These are phyloP conservation scores for Reticulitermes lucifugus DNA, from an alignment of 2,888 invertebrate species.

Conservation along the genomic window DNA sequence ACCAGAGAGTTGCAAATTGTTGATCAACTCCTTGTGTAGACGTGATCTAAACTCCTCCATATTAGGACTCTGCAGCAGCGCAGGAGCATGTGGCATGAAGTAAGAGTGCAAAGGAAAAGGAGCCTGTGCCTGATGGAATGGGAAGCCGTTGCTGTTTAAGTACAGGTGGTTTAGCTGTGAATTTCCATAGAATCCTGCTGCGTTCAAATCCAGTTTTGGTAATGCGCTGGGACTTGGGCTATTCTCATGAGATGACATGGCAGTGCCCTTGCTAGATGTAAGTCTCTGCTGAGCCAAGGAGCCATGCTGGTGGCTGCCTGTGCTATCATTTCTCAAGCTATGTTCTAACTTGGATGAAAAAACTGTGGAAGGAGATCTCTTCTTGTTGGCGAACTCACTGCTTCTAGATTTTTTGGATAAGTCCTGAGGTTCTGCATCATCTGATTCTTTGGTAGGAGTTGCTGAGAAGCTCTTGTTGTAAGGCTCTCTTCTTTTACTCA, in stretches of 20 bases:
- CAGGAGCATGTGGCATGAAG: conserved; percentile 68
- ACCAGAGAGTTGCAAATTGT: conserved; percentile 77
- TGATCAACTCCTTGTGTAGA: conserved; percentile 73
- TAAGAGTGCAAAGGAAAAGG: conserved; percentile 38
- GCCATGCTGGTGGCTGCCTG: not conserved
- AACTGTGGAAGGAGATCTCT: not conserved
- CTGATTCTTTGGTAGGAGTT: conserved; percentile 43
- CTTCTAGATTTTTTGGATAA: conserved; percentile 52
- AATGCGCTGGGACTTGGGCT: conserved; percentile 22
- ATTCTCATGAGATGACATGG: conserved; percentile 32
- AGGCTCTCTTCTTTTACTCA: conserved; percentile 77
- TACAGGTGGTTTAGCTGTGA: conserved; percentile 47
- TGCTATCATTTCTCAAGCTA: not conserved
- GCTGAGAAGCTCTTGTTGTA: conserved; percentile 8
- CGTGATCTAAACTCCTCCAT: conserved; percentile 72
- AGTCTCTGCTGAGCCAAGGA: not conserved
- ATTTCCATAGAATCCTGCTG: conserved; percentile 37
- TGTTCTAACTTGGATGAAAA: conserved; percentile 13
- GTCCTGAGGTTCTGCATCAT: conserved; percentile 53
- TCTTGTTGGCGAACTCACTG: conserved; percentile 34
- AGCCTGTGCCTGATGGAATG: conserved; percentile 45
- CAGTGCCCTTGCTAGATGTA: not conserved
- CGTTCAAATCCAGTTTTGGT: conserved; percentile 48
- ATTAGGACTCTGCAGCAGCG: conserved; percentile 66
- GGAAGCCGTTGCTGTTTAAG: conserved; percentile 50